Evolutionary conservation across 1,140 invertebrate species (phyloP), one percentile per base, ranked within the genome.

Genomic region (Globodera rostochiensis): DNA sequence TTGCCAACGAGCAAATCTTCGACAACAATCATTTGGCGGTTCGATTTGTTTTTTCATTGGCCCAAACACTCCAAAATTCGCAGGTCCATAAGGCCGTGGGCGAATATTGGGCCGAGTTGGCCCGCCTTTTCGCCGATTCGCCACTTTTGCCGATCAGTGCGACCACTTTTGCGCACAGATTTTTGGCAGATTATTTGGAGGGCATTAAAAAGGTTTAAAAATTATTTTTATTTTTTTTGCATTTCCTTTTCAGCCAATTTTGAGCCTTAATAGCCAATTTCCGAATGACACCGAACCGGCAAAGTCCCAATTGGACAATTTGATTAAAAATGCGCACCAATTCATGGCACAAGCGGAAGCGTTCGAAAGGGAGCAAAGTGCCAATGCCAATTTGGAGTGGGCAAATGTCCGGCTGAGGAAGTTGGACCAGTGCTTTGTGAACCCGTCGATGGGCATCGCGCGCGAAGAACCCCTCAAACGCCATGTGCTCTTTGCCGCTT

Each of bases 81-180:
- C 19, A 83, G 83, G 82, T 87, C 57, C 90, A 91, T 77, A 80
- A 70, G 53, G 90, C 90, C 2, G 83, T 91, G 8, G 88, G 86
- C 46, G 87, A 89, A 47, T 85, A 90, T 19, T 88, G 86, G 84
- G 85, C 84, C 9, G 90, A 91, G 75, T 77, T 91, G 77, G 85
- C 88, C 7, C 76, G 90, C 19, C 78, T 80, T 53, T 85, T 91
- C 67, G 87, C 90, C 6, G 91, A 91, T 80, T 85, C 88, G 11
- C 79, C 90, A 19, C 81, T 91, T 66, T 77, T 91, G 8, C 91
- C 91, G 7, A 89, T 91, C 70, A 90, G 90, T 74, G 86, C 80
- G 2, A 76, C 80, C 9, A 74, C 74, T 25, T 81, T 85, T 75
- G 73, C 85, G n/a, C 47, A 86, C 13, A 50, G 46, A 19, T 70